Evolutionary conservation across 2,888 invertebrate genomes (phyloP).

Genomic region (Drosophila hamatofila): DNA sequence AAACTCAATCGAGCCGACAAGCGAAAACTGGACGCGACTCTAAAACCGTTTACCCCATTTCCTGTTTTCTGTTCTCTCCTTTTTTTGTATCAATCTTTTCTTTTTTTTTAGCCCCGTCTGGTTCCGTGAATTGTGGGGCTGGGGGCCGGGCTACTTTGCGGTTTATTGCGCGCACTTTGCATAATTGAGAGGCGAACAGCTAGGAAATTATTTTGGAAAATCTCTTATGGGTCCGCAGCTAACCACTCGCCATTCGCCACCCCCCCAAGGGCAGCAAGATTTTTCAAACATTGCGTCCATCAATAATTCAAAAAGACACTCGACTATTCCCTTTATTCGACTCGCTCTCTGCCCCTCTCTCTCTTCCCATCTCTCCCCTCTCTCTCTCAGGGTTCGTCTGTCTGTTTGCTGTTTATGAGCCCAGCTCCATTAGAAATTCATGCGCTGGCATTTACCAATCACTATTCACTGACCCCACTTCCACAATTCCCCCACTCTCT

Average conservation of each 20-base stretch:
- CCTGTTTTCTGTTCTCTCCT: neutral
- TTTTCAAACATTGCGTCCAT: conserved; percentile 58
- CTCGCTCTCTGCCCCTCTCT: neutral
- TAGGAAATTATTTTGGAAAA: conserved; percentile 65
- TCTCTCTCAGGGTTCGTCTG: neutral
- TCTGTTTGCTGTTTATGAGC: conserved; percentile 34
- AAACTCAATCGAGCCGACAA: conserved; percentile 51
- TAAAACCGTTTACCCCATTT: conserved; percentile 26
- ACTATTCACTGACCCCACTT: conserved; percentile 29
- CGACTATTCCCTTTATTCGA: conserved; percentile 68
- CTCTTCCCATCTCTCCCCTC: neutral
- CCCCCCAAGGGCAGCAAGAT: conserved; percentile 17
- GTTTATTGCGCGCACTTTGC: conserved; percentile 79
- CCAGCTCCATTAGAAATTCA: conserved; percentile 61
- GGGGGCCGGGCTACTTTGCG: conserved; percentile 66
- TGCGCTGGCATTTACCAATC: conserved; percentile 67
- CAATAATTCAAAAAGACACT: conserved; percentile 77
- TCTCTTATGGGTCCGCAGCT: conserved; percentile 8
- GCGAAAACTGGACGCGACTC: conserved; percentile 6
- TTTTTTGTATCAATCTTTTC: neutral
- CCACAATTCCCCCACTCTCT: neutral
- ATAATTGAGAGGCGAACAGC: conserved; percentile 68
- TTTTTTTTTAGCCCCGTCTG: conserved; percentile 8
- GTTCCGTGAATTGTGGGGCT: neutral
- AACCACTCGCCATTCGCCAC: neutral